These are phyloP conservation scores for Crocodylus rhombifer DNA, from an alignment of 2,797 vertebrate genomes.

Conservation along the genomic window DNA sequence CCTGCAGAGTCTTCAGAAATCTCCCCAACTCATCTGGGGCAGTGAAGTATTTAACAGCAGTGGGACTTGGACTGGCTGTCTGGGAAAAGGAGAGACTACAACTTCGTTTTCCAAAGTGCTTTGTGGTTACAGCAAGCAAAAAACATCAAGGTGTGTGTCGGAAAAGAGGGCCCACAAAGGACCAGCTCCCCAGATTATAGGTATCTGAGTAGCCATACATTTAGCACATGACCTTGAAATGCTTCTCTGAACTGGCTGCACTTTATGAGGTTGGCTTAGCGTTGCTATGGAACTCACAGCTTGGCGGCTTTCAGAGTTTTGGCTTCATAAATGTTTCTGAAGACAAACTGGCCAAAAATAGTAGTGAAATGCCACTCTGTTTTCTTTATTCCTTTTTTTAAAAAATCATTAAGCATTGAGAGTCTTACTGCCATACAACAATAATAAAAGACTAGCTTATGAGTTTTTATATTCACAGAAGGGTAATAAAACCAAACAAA, in stretches of 20 bases:
- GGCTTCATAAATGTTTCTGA: slow-evolving; percentile 60
- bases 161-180: neutral
- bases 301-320: slow-evolving; percentile 49
- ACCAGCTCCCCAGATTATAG: neutral
- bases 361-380: slow-evolving; percentile 56
- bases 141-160: neutral
- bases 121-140: slow-evolving; percentile 20
- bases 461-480: slow-evolving; percentile 69
- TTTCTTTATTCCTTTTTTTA: slow-evolving; percentile 4
- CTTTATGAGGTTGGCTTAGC: slow-evolving; percentile 55
- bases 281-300: slow-evolving; percentile 44
- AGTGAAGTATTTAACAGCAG: neutral
- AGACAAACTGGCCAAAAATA: slow-evolving; percentile 66
- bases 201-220: slow-evolving; percentile 22
- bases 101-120: neutral
- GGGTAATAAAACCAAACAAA: slow-evolving; percentile 71
- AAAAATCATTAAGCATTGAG: slow-evolving; percentile 54
- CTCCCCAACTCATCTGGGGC: neutral
- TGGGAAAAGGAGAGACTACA: neutral
- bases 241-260: slow-evolving; percentile 53
- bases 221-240: slow-evolving; percentile 43
- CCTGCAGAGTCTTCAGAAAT: neutral
- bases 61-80: neutral
- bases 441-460: slow-evolving; percentile 62
- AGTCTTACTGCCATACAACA: slow-evolving; percentile 61